Evolutionary conservation across 2,888 invertebrate genomes (phyloP), one percentile per base, ranked within the genome.

Genomic region (Clostera curtula): DNA sequence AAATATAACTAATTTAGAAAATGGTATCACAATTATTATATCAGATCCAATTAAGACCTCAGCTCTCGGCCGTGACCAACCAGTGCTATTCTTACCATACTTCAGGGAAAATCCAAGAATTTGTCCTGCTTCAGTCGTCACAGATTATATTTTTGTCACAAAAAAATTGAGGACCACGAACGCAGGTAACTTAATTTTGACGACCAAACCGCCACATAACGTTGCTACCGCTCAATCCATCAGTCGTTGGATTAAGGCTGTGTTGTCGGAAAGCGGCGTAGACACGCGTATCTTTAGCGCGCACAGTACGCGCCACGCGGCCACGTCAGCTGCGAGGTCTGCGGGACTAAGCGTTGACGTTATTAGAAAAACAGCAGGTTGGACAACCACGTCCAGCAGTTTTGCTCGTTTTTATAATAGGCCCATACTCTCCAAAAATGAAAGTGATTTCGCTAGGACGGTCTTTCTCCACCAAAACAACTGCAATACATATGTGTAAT

Each of bases 1-100:
- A n/a, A n/a, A n/a, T n/a, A n/a, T n/a, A n/a, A n/a, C n/a, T n/a
- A n/a, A n/a, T n/a, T n/a, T n/a, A n/a, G n/a, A n/a, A n/a, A n/a
- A 2, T 45, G 46, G 24, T n/a, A 24, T 36, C 11, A 28, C 12
- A 7, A 37, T 44, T n/a, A 5, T 5, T 3, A 33, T 39, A 2
- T 6, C 20, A 3, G 35, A 37, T 19, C 13, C 33, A 3, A 31
- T 41, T 13, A 44, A 44, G 24, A 41, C 40, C 3, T 41, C 40
- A 2, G 32, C 27, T 1, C 11, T 18, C 1, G 31, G 24, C 1
- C 18, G 26, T 2, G 22, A 29, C 1, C 38, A 12, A 13, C 21
- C 21, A 5, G 8, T 4, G 1, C 8, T 21, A 8, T 21, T 13
- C 4, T n/a, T 21, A n/a, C 21, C 21, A 8, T 21, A 21, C 13